Conservation (phyloP, 2,888 invertebrate species). For the Heliconius ethilla region DNA sequence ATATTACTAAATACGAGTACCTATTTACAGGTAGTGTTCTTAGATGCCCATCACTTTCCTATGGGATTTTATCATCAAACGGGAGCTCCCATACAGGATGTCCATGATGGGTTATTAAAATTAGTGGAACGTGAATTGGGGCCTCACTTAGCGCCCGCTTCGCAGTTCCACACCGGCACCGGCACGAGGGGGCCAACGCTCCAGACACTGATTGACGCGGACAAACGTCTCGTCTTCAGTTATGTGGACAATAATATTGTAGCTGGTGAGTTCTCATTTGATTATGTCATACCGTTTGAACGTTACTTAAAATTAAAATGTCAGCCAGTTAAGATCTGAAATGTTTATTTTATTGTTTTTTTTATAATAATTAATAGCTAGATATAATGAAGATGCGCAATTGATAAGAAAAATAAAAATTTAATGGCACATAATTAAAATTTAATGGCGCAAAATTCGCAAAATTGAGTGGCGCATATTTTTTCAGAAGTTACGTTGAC, state of each 20-base stretch:
- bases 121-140: slow-evolving; percentile 81
- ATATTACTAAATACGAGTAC: neutral
- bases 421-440: neutral
- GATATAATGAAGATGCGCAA: neutral
- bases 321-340: neutral
- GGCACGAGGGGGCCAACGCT: slow-evolving; percentile 75
- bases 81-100: slow-evolving; percentile 69
- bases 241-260: slow-evolving; percentile 79
- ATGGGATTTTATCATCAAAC: slow-evolving; percentile 81
- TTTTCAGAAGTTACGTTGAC: neutral
- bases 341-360: neutral
- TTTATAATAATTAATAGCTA: neutral
- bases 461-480: neutral
- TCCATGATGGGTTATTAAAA: slow-evolving; percentile 81
- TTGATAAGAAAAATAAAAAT: neutral
- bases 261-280: slow-evolving; percentile 56
- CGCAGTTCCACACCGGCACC: slow-evolving; percentile 64
- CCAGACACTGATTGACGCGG: slow-evolving; percentile 70
- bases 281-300: neutral
- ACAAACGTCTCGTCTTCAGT: slow-evolving; percentile 78
- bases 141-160: slow-evolving; percentile 76
- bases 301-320: neutral
- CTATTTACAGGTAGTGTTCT: slow-evolving; percentile 82
- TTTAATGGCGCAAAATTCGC: neutral
- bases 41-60: slow-evolving; percentile 93